phyloP scores from a whole-genome alignment of 64 coral and sea anemone species.

The Catalaphyllia jardinei region DNA sequence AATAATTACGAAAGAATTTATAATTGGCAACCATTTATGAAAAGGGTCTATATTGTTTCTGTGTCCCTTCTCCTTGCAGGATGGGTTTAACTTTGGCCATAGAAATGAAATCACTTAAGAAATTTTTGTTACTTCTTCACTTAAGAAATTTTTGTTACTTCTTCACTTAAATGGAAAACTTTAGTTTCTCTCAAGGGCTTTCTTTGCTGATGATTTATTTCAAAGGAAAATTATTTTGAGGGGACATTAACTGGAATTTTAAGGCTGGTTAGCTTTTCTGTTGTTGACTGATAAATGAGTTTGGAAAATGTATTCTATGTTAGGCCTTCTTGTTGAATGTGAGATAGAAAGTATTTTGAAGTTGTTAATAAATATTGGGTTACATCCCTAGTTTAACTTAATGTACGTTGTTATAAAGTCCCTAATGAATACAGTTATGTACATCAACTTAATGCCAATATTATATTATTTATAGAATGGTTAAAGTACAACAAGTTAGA shows the following conservation, averaged over 20 bases:
- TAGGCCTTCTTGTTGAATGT: background rate
- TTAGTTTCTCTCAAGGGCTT: too few species aligned
- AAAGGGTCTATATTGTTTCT: too few species aligned
- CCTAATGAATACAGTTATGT: background rate
- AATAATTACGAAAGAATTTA: too few species aligned
- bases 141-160: too few species aligned
- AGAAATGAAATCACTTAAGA: too few species aligned
- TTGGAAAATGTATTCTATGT: background rate
- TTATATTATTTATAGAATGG: constrained; percentile 33
- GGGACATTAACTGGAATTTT: background rate
- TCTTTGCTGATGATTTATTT: too few species aligned
- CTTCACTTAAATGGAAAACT: too few species aligned
- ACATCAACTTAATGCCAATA: background rate
- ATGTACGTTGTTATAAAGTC: background rate
- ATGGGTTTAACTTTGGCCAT: too few species aligned
- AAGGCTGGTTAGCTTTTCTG: background rate
- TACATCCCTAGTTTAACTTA: background rate
- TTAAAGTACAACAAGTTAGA: constrained; percentile 10
- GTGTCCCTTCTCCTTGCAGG: too few species aligned
- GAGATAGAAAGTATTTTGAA: background rate
- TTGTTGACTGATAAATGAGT: background rate
- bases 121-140: too few species aligned
- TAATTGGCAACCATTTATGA: too few species aligned
- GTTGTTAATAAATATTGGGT: constrained; percentile 2
- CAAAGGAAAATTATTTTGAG: background rate